phyloP scores from a whole-genome alignment of 2,797 vertebrate species.

The Melanotaenia parkinsoni region DNA sequence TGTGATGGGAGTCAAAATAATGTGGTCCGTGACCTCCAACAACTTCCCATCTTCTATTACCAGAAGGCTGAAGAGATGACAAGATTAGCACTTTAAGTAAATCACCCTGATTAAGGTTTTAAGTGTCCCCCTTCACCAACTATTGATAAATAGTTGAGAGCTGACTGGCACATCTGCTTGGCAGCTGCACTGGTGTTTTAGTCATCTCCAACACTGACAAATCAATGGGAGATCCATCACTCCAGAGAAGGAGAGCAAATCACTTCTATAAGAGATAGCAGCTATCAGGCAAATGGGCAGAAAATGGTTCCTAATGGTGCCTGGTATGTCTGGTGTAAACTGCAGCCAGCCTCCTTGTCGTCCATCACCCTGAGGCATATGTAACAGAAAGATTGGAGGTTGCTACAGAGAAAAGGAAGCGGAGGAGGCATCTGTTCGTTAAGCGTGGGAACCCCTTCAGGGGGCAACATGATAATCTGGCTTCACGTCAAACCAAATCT shows the following conservation, averaged over 20 bases:
- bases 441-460: slow-evolving; percentile 62
- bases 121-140: slow-evolving; percentile 51
- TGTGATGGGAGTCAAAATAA: slow-evolving; percentile 37
- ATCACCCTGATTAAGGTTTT: slow-evolving; percentile 75
- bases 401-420: slow-evolving; percentile 35
- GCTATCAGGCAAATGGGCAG: slow-evolving; percentile 78
- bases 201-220: slow-evolving; percentile 46
- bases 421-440: slow-evolving; percentile 66
- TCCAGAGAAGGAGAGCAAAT: slow-evolving; percentile 62
- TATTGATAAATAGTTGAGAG: slow-evolving; percentile 62
- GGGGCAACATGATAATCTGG: slow-evolving; percentile 37
- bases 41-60: slow-evolving; percentile 60
- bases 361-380: slow-evolving; percentile 74
- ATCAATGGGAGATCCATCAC: slow-evolving; percentile 74
- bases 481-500: slow-evolving; percentile 66
- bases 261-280: slow-evolving; percentile 69
- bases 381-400: slow-evolving; percentile 50
- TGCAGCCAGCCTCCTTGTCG: slow-evolving; percentile 60
- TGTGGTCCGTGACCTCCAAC: slow-evolving; percentile 44
- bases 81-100: slow-evolving; percentile 75
- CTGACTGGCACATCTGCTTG: slow-evolving; percentile 62
- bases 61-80: slow-evolving; percentile 72
- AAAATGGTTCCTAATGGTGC: slow-evolving; percentile 77
- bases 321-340: slow-evolving; percentile 70
- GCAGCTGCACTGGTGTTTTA: slow-evolving; percentile 40